A percentile compares a stretch with the other conserved stretches of the same genome.
Evolutionary conservation across 2,113 vertebrate genomes (phyloP).

Genomic region (Bothrops jararaca): DNA sequence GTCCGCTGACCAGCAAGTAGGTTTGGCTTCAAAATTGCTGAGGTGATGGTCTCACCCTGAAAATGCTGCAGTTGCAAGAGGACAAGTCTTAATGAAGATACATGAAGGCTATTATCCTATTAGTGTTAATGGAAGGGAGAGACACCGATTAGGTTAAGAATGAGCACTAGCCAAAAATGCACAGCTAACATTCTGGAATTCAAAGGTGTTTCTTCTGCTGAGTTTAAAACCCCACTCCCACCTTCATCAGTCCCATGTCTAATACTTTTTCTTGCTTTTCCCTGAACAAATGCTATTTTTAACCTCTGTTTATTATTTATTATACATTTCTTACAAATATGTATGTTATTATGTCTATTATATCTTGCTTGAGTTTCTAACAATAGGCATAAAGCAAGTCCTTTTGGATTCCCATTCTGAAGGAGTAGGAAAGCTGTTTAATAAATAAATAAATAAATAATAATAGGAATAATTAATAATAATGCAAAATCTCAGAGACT

Average conservation of each 20-base stretch:
- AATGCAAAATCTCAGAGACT: no score
- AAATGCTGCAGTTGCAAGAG: conserved; percentile 10
- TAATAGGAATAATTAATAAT: no score
- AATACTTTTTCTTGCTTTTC: neutral
- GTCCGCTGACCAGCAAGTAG: neutral
- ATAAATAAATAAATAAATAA: neutral
- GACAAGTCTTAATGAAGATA: conserved; percentile 24
- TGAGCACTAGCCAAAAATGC: fast-evolving
- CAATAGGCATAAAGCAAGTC: neutral
- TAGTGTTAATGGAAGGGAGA: neutral
- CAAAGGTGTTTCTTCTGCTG: neutral
- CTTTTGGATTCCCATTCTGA: neutral
- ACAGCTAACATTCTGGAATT: neutral
- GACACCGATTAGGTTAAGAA: neutral
- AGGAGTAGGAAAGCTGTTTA: neutral
- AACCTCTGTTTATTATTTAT: neutral
- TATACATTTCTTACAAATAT: neutral
- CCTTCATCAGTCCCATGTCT: neutral
- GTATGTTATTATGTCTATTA: neutral
- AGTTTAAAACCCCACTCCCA: neutral
- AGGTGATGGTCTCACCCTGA: neutral
- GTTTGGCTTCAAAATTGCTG: conserved; percentile 10
- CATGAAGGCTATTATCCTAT: conserved; percentile 20
- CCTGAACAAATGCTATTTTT: neutral
- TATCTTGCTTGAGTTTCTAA: neutral